These are phyloP conservation scores for Heliconius congener DNA, from an alignment of 1,140 invertebrate genomes.

Conservation along the genomic window DNA sequence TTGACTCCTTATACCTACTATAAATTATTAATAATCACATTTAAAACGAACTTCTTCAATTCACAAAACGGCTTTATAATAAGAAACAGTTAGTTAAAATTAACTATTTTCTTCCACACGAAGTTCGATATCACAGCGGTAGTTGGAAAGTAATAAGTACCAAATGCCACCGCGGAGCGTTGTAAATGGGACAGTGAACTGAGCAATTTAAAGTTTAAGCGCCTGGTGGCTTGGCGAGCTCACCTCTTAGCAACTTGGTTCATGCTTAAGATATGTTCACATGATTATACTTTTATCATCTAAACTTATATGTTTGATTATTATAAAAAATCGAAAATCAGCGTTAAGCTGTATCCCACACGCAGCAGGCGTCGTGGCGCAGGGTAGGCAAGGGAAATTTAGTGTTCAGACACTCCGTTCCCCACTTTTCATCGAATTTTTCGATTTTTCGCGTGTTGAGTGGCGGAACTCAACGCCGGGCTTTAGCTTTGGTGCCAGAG, in stretches of 20 bases:
- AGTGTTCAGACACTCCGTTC: too few relatives aligned
- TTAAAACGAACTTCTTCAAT: background rate
- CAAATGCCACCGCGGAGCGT: slow-evolving; percentile 11
- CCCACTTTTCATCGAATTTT: too few relatives aligned
- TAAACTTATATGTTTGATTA: background rate
- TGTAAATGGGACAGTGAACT: slow-evolving; percentile 4
- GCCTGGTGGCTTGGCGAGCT: slow-evolving; percentile 6
- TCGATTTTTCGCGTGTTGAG: too few relatives aligned
- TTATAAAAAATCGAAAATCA: too few relatives aligned
- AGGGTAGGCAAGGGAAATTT: too few relatives aligned
- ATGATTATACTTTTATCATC: background rate
- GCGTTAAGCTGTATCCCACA: too few relatives aligned
- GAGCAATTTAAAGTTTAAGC: slow-evolving; percentile 12
- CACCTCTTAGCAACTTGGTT: slow-evolving; percentile 11
- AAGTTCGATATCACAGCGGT: background rate
- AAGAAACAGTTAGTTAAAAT: background rate
- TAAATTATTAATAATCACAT: background rate
- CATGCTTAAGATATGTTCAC: background rate
- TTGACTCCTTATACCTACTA: too few relatives aligned
- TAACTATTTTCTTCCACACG: background rate
- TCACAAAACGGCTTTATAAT: background rate
- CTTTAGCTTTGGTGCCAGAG: too few relatives aligned
- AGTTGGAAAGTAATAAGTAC: background rate
- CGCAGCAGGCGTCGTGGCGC: too few relatives aligned
- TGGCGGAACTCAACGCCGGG: too few relatives aligned